A percentile compares a stretch with the other conserved stretches of the same genome.
These are phyloP conservation scores for Zygogramma bicolorata DNA, from an alignment of 2,888 invertebrate species.

Conservation along the genomic window DNA sequence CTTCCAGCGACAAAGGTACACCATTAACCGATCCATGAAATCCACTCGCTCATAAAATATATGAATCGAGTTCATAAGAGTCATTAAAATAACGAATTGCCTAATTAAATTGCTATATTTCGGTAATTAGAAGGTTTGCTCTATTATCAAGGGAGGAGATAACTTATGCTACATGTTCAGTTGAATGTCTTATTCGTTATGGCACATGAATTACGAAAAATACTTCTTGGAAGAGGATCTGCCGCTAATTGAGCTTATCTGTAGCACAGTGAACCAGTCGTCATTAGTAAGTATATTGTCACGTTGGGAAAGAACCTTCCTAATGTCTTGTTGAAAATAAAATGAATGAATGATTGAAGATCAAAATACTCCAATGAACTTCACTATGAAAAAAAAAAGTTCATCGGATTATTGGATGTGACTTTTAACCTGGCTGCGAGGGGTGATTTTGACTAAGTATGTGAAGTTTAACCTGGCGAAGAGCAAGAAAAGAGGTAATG, in stretches of 20 bases:
- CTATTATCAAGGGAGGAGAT: slow-evolving; percentile 51
- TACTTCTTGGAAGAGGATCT: background rate
- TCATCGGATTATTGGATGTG: too few relatives aligned
- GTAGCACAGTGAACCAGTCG: too few relatives aligned
- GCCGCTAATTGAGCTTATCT: background rate
- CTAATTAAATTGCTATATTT: slow-evolving; percentile 32
- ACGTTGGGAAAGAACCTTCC: too few relatives aligned
- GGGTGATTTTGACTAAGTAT: too few relatives aligned
- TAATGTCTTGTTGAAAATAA: too few relatives aligned
- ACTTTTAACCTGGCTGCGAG: too few relatives aligned
- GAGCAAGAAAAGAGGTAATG: too few relatives aligned
- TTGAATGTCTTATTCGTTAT: slow-evolving; percentile 52
- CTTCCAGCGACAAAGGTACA: background rate
- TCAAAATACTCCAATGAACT: too few relatives aligned
- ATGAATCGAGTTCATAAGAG: slow-evolving; percentile 31
- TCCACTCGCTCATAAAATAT: slow-evolving; percentile 24
- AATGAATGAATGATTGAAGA: too few relatives aligned
- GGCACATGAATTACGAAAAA: slow-evolving; percentile 54
- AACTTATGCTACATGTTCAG: slow-evolving; percentile 50
- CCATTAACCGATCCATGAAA: background rate
- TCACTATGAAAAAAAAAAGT: too few relatives aligned
- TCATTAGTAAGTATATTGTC: too few relatives aligned
- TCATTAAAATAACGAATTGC: slow-evolving; percentile 35
- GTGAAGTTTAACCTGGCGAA: too few relatives aligned
- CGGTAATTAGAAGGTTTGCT: slow-evolving; percentile 45